A percentile compares a stretch with the other conserved stretches of the same genome.
Evolutionary conservation across 2,888 invertebrate species (phyloP).

Genomic region (Malthinus seriepunctatus): DNA sequence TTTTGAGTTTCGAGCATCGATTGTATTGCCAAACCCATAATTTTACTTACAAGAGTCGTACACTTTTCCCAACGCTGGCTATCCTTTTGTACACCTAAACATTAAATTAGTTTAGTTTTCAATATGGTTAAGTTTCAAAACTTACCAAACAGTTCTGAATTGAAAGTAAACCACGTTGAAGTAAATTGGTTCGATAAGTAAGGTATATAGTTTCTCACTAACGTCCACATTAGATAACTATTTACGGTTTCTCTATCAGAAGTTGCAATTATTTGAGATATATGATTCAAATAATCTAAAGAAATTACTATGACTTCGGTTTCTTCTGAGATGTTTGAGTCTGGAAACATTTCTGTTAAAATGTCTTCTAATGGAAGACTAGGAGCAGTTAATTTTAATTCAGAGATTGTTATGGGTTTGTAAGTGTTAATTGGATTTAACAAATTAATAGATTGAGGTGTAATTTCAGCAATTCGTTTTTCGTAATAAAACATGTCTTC

Average conservation of each 20-base stretch:
- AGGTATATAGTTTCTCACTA: conserved; percentile 59
- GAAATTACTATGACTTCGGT: conserved; percentile 60
- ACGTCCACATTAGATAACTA: conserved; percentile 63
- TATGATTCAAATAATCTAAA: conserved; percentile 57
- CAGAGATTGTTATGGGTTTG: conserved; percentile 51
- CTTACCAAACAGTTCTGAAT: conserved; percentile 45
- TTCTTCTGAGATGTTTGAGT: conserved; percentile 54
- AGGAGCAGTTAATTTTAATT: conserved; percentile 52
- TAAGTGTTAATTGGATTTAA: conserved; percentile 51
- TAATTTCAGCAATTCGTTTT: conserved; percentile 59
- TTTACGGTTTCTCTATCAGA: conserved; percentile 59
- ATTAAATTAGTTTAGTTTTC: neutral
- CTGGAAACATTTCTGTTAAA: conserved; percentile 56
- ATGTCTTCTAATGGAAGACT: conserved; percentile 55
- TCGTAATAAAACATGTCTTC: conserved; percentile 60
- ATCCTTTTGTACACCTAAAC: conserved; percentile 42
- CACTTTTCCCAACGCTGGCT: conserved; percentile 59
- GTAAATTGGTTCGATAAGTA: conserved; percentile 57
- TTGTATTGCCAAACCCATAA: conserved; percentile 57
- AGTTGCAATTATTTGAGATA: conserved; percentile 58
- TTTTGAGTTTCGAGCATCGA: conserved; percentile 50
- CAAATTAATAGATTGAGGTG: conserved; percentile 48
- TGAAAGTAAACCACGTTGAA: conserved; percentile 42
- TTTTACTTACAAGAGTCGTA: conserved; percentile 53
- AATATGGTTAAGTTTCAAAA: neutral